phyloP scores from a whole-genome alignment of 2,888 invertebrate genomes.

The Seladonia tumulorum region DNA sequence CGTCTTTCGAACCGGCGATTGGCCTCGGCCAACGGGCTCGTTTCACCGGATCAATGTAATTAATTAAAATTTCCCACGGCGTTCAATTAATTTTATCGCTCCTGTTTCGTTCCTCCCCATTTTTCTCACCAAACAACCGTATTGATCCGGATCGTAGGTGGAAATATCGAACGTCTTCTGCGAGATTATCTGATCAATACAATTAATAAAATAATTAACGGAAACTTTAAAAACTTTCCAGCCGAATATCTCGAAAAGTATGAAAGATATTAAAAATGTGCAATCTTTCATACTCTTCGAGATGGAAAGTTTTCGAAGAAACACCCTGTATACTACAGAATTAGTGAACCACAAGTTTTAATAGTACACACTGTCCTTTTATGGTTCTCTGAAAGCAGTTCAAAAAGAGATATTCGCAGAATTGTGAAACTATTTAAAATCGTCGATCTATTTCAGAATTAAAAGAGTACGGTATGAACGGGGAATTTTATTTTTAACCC shows the following conservation, averaged over 20 bases:
- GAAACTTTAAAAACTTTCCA: too few species aligned
- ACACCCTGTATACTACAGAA: too few species aligned
- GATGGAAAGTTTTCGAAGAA: too few species aligned
- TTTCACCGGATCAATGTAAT: constrained; percentile 53
- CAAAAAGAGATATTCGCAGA: too few species aligned
- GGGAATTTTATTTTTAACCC: not conserved
- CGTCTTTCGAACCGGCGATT: constrained; percentile 50
- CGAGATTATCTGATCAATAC: not conserved
- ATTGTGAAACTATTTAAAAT: not conserved
- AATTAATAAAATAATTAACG: too few species aligned
- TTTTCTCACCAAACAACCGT: not conserved
- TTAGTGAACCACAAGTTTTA: too few species aligned
- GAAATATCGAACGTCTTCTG: not conserved
- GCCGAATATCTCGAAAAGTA: too few species aligned
- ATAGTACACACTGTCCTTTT: too few species aligned
- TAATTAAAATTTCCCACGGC: constrained; percentile 55
- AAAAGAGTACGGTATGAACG: not conserved
- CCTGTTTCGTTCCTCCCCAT: constrained; percentile 2
- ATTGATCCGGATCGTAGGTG: not conserved
- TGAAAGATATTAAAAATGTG: too few species aligned
- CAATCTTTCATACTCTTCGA: too few species aligned
- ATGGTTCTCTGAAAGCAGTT: too few species aligned
- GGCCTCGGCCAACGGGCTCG: constrained; percentile 38
- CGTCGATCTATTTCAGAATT: not conserved
- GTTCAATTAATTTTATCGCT: constrained; percentile 52